Conservation (phyloP, 1,140 invertebrate species). For the Brachionus calyciflorus region DNA sequence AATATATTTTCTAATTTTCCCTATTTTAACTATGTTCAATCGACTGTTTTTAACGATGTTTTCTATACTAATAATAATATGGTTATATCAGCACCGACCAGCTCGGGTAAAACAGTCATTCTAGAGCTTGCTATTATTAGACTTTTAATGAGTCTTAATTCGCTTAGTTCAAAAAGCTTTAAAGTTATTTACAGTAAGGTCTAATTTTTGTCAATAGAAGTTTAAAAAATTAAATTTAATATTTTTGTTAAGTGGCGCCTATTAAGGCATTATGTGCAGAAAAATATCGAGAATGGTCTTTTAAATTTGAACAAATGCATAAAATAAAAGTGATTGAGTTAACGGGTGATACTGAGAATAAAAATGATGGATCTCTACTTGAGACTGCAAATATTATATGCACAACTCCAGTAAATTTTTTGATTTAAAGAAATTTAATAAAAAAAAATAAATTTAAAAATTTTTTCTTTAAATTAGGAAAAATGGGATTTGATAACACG, state of each 20-base stretch:
- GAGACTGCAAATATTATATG: conserved; percentile 67
- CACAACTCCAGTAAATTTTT: conserved; percentile 69
- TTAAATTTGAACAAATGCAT: conserved; percentile 66
- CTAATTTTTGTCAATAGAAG: not conserved
- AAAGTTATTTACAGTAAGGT: conserved; percentile 70
- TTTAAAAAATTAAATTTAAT: not conserved
- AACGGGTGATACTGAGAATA: conserved; percentile 71
- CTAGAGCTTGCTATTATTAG: conserved; percentile 76
- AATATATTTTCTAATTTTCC: conserved; percentile 65
- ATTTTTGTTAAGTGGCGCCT: conserved; percentile 69
- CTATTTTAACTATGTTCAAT: conserved; percentile 72
- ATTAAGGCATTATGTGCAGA: conserved; percentile 76
- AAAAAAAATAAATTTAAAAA: not conserved
- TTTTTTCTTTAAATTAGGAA: conserved; percentile 64
- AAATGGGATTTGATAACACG: conserved; percentile 78
- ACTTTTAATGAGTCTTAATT: conserved; percentile 58
- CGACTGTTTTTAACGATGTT: conserved; percentile 68
- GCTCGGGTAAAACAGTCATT: conserved; percentile 76
- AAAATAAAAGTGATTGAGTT: conserved; percentile 69
- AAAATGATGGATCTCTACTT: conserved; percentile 64
- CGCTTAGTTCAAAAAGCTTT: conserved; percentile 61
- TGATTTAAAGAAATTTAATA: not conserved
- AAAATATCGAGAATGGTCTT: conserved; percentile 69
- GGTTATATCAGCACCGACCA: conserved; percentile 74
- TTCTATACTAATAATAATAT: conserved; percentile 68